Conservation (phyloP, 2,888 invertebrate species). For the Disparrhopalites patrizii region DNA sequence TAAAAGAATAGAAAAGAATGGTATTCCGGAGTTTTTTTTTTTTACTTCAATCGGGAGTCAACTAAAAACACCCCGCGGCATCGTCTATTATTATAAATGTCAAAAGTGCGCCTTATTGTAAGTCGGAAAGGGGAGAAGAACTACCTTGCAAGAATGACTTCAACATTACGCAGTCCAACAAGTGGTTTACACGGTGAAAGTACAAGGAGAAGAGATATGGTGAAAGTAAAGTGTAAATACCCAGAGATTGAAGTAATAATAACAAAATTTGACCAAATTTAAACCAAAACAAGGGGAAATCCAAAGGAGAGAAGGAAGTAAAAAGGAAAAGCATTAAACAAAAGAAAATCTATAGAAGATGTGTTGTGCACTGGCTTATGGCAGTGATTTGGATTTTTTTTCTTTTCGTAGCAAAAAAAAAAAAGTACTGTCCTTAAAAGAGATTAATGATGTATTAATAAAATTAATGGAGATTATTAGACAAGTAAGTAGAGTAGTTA, state of each 20-base stretch:
- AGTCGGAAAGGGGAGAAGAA: no score
- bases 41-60: no score
- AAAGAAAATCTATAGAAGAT: background rate
- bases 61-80: no score
- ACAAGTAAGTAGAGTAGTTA: conserved; percentile 36
- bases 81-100: no score
- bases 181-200: no score
- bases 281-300: background rate
- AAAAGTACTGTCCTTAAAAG: background rate
- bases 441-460: conserved; percentile 11
- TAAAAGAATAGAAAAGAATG: no score
- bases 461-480: conserved; percentile 28
- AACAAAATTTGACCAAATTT: background rate
- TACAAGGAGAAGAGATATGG: no score
- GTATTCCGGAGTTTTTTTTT: no score
- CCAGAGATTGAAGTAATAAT: background rate
- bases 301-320: background rate
- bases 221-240: no score
- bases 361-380: background rate
- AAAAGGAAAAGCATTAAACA: background rate
- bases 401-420: background rate
- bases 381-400: background rate
- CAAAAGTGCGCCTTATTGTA: no score
- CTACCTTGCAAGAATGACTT: no score
- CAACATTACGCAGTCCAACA: no score